Evolutionary conservation across 2,888 invertebrate species (phyloP), one percentile per base, ranked within the genome.

Genomic region (Eupithecia pulchellata): DNA sequence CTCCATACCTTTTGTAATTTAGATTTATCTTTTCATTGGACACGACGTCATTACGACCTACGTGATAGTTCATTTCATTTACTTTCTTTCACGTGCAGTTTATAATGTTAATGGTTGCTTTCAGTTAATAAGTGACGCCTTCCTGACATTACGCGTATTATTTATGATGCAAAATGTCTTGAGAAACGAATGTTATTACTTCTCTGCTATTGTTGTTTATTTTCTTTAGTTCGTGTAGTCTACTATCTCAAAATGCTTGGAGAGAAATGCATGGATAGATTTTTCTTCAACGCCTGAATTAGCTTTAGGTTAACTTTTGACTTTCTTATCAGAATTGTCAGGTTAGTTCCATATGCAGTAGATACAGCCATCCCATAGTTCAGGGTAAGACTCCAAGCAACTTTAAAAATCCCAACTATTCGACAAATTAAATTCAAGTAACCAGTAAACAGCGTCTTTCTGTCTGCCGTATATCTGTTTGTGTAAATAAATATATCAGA

Each of bases 1-100:
- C 60, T 60, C 63, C 47, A 68, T 74, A 32, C 42, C 14, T 65
- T 65, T 64, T 64, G 63, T 72, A 52, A 65, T 71, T 69, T 69
- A 14, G 72, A 71, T 73, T 71, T 55, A 70, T 68, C 64, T 75
- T 71, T 63, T 58, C 60, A 75, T 76, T 68, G 55, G 69, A 65
- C 61, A 64, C 72, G 72, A 63, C 66, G 27, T 58, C 63, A 47
- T 64, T 64, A 65, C 42, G 52, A 71, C 30, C 67, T 72, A 75
- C 75, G 72, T 74, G 74, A 75, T 73, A 73, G 75, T 74, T 75
- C 68, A 69, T 64, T 72, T 67, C 65, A 36, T 69, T 77, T 64
- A 58, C 71, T 73, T 73, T 74, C 74, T 75, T 63, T 66, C 13
- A 60, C 36, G 32, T 60, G 52, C 32, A 57, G 30, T 63, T 64